Percentiles rank a stretch among this genome's conserved stretches.
phyloP scores from a whole-genome alignment of 2,113 vertebrate species.

The Malaclemys terrapin region DNA sequence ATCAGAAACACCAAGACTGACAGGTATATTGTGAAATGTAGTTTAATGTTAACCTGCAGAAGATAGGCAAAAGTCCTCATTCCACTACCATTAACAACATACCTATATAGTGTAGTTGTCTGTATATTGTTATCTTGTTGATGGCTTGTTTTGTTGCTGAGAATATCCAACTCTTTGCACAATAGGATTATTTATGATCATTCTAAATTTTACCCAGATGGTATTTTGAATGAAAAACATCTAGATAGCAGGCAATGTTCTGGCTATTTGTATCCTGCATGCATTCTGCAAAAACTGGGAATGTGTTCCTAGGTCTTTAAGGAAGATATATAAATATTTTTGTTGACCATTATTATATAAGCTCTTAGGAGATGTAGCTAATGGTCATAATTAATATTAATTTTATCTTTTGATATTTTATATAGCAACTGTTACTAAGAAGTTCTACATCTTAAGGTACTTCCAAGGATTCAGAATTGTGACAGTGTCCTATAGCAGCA shows the following conservation, averaged over 20 bases:
- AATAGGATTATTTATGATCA: background rate
- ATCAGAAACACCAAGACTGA: background rate
- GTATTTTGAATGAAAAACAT: background rate
- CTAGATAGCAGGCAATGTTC: background rate
- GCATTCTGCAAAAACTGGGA: background rate
- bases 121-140: background rate
- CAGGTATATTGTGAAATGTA: constrained; percentile 5
- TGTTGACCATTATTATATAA: background rate
- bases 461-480: background rate
- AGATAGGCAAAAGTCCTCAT: background rate
- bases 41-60: background rate
- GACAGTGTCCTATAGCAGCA: background rate
- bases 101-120: background rate
- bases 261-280: background rate
- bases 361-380: background rate
- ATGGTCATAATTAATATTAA: rapidly evolving
- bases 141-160: background rate
- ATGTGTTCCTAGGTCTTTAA: background rate
- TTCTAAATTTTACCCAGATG: background rate
- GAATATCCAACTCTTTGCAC: background rate
- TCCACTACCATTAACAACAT: background rate
- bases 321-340: background rate
- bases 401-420: background rate
- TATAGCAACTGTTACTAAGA: rapidly evolving
- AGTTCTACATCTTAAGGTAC: background rate